These are phyloP conservation scores for Caenorhabditis inopinata DNA, from an alignment of 1,140 invertebrate species.

Conservation along the genomic window DNA sequence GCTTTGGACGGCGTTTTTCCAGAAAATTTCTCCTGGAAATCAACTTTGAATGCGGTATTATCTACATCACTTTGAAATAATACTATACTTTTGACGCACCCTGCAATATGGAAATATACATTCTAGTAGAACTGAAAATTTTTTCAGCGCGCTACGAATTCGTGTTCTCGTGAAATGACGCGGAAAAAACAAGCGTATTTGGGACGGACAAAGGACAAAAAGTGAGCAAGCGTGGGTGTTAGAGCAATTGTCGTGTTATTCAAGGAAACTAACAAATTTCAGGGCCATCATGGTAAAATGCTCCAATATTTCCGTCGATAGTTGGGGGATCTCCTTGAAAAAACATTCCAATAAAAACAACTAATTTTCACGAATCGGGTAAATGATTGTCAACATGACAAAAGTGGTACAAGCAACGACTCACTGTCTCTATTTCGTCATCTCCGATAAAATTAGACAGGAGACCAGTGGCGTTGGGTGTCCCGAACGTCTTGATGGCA, in stretches of 20 bases:
- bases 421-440: not conserved
- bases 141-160: too few relatives aligned
- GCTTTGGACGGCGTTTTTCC: too few relatives aligned
- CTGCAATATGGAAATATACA: too few relatives aligned
- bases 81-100: too few relatives aligned
- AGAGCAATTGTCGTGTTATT: not conserved
- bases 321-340: slow-evolving; percentile 10
- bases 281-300: slow-evolving; percentile 14
- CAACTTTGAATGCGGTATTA: too few relatives aligned
- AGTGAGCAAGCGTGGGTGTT: not conserved
- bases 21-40: too few relatives aligned
- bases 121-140: too few relatives aligned
- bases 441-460: slow-evolving; percentile 1
- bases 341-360: too few relatives aligned
- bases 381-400: too few relatives aligned
- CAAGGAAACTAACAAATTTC: slow-evolving; percentile 13
- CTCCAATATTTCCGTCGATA: slow-evolving; percentile 5
- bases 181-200: not conserved
- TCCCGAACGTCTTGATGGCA: not conserved
- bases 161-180: not conserved
- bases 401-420: too few relatives aligned
- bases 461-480: not conserved
- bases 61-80: too few relatives aligned
- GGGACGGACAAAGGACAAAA: not conserved
- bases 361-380: too few relatives aligned